phyloP scores from a whole-genome alignment of 2,797 vertebrate genomes.

The Gallinago nigripennis region DNA sequence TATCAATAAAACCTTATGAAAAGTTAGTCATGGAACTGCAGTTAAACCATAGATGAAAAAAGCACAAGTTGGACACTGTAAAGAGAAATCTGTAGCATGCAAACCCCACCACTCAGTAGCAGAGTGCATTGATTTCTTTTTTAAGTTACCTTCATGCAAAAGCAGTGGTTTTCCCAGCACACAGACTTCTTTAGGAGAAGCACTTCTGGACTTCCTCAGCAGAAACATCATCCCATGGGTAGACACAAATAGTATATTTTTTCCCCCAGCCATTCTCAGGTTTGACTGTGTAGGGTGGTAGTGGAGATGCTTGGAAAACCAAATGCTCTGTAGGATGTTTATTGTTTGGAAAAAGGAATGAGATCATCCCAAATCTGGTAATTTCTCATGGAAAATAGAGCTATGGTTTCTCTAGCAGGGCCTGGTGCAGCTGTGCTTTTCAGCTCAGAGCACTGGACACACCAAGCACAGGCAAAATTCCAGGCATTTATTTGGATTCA shows the following conservation, averaged over 20 bases:
- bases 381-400: accelerated
- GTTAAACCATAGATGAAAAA: neutral
- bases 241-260: neutral
- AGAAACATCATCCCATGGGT: neutral
- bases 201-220: neutral
- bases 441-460: neutral
- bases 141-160: neutral
- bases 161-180: neutral
- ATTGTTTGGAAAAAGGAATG: neutral
- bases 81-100: neutral
- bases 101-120: neutral
- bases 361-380: neutral
- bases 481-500: neutral
- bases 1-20: neutral
- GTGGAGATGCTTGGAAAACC: neutral
- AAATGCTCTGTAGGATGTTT: neutral
- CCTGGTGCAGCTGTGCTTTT: neutral
- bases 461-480: neutral
- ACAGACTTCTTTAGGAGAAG: neutral
- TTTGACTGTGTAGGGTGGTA: neutral
- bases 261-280: neutral
- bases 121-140: neutral
- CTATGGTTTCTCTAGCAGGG: neutral
- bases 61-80: neutral
- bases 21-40: neutral